These are phyloP conservation scores for Cyanocitta stelleri DNA, from an alignment of 2,113 vertebrate species.

Conservation along the genomic window DNA sequence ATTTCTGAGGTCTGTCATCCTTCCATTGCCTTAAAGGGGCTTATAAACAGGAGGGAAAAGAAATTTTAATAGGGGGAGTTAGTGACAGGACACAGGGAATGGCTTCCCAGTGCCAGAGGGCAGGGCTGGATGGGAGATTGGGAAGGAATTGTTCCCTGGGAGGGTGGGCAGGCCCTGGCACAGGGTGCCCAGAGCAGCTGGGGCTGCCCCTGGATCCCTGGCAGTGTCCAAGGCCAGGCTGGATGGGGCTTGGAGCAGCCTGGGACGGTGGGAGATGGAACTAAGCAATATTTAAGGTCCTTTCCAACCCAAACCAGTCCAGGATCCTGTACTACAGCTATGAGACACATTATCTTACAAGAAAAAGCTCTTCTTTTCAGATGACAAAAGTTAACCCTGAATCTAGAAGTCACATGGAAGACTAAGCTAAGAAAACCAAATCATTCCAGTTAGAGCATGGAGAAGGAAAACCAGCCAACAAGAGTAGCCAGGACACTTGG, in stretches of 20 bases:
- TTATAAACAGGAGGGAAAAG: background rate
- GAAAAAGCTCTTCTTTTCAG: background rate
- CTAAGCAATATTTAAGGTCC: background rate
- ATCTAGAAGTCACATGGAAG: background rate
- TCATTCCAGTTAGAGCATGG: background rate
- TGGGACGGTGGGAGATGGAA: background rate
- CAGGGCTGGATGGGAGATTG: background rate
- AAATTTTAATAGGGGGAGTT: background rate
- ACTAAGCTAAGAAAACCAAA: background rate
- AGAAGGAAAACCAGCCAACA: background rate
- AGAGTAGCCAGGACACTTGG: background rate
- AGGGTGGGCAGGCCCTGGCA: background rate
- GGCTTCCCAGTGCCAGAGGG: background rate
- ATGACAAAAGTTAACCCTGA: background rate
- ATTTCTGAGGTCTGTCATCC: background rate
- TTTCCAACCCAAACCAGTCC: background rate
- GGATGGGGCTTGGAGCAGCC: rapidly evolving
- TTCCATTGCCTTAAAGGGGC: background rate
- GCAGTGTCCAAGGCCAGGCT: background rate
- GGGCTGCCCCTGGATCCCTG: background rate
- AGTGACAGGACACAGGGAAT: background rate
- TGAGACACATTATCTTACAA: background rate
- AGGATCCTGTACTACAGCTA: background rate
- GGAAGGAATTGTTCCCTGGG: background rate
- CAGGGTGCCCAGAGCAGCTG: background rate